These are phyloP conservation scores for Lottia scabra DNA, from an alignment of 2,888 invertebrate genomes.

Conservation along the genomic window DNA sequence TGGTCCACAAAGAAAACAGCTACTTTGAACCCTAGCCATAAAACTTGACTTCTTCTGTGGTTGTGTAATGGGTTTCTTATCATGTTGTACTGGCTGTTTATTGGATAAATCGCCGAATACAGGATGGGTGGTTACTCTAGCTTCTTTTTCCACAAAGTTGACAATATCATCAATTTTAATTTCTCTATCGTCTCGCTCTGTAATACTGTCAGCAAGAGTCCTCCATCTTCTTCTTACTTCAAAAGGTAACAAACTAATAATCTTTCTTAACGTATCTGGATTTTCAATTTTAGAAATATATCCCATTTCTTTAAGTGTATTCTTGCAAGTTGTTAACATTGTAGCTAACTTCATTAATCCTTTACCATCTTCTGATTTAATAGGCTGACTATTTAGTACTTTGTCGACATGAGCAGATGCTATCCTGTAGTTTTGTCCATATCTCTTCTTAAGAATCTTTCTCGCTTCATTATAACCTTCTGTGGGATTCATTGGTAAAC, in stretches of 20 bases:
- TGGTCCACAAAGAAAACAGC: neutral
- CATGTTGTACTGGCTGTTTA: neutral
- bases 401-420: neutral
- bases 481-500: neutral
- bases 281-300: neutral
- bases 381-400: neutral
- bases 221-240: neutral
- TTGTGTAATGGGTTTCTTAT: neutral
- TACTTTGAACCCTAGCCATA: too few species aligned
- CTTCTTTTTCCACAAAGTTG: neutral
- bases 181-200: neutral
- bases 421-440: neutral
- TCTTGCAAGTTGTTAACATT: neutral
- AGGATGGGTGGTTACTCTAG: neutral
- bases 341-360: neutral
- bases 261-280: neutral
- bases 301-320: neutral
- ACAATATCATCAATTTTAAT: neutral
- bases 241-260: neutral
- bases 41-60: too few species aligned
- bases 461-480: neutral
- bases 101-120: neutral
- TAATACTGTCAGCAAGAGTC: neutral
- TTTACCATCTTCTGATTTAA: neutral
- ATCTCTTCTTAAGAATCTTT: neutral